phyloP scores from a whole-genome alignment of 2,888 invertebrate genomes.

The Drosophila macrothrix region DNA sequence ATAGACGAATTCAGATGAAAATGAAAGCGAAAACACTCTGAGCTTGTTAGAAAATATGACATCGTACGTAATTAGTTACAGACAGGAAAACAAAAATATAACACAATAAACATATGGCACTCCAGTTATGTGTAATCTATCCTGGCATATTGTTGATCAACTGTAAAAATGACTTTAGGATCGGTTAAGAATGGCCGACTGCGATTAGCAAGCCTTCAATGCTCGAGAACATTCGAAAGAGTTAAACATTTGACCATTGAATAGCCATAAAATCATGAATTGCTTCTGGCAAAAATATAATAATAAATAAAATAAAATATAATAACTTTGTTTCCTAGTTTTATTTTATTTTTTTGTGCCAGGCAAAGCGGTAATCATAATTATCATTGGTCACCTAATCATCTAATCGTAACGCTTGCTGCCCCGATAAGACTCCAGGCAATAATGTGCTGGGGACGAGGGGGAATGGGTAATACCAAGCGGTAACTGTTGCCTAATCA shows the following conservation, averaged over 20 bases:
- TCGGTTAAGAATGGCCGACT: background rate
- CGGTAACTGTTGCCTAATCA: background rate
- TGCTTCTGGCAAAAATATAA: background rate
- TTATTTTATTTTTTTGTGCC: background rate
- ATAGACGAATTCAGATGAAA: conserved; percentile 1
- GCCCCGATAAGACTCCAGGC: conserved; percentile 41
- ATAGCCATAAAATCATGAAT: background rate
- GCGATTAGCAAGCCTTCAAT: background rate
- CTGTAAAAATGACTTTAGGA: background rate
- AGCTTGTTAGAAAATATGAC: background rate
- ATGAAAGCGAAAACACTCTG: background rate
- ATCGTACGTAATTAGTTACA: background rate
- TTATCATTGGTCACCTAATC: conserved; percentile 48
- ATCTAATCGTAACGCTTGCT: conserved; percentile 24
- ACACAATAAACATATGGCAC: too few species aligned
- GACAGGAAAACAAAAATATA: background rate
- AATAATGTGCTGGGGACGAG: background rate
- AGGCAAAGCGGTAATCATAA: conserved; percentile 15
- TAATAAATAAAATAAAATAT: background rate
- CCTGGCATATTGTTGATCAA: background rate
- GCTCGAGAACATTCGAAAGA: background rate
- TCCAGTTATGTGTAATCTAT: background rate
- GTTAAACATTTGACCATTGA: background rate
- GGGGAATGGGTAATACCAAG: background rate
- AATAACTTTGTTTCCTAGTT: background rate